A percentile compares a stretch with the other conserved stretches of the same genome.
Evolutionary conservation across 2,888 invertebrate genomes (phyloP).

Genomic region (Cremastinae sp.): DNA sequence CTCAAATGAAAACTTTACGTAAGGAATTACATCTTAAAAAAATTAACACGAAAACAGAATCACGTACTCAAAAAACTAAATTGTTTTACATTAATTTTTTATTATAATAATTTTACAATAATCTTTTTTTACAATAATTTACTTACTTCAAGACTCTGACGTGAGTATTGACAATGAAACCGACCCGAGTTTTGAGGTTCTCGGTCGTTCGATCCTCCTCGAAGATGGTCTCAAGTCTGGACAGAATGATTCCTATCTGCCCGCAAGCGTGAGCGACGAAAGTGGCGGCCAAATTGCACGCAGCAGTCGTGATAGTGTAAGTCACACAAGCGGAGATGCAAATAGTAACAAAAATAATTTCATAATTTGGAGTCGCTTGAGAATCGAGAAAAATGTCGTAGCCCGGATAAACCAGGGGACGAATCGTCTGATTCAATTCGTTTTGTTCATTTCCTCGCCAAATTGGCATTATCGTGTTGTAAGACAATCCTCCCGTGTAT

Average conservation of each 20-base stretch:
- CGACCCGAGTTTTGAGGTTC: conserved; percentile 13
- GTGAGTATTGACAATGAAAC: conserved; percentile 54
- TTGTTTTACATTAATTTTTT: too few species aligned
- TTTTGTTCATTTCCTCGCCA: conserved; percentile 30
- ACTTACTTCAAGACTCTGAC: conserved; percentile 56
- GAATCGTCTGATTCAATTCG: conserved; percentile 20
- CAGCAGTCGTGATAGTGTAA: conserved; percentile 56
- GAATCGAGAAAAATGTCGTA: conserved; percentile 63
- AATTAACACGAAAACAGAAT: too few species aligned
- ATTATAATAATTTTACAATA: too few species aligned
- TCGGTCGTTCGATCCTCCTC: neutral
- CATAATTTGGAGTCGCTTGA: conserved; percentile 56
- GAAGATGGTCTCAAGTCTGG: conserved; percentile 29
- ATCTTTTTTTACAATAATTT: neutral
- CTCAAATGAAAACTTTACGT: too few species aligned
- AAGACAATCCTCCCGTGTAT: conserved; percentile 62
- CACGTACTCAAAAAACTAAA: too few species aligned
- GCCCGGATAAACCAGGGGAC: conserved; percentile 61
- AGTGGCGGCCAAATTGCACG: conserved; percentile 61
- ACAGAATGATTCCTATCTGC: conserved; percentile 62
- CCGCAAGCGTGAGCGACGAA: conserved; percentile 66
- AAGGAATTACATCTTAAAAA: too few species aligned
- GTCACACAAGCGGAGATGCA: conserved; percentile 53
- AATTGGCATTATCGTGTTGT: conserved; percentile 56
- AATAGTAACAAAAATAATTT: conserved; percentile 64